phyloP scores from a whole-genome alignment of 2,113 vertebrate species.

The Hystrix cristata region DNA sequence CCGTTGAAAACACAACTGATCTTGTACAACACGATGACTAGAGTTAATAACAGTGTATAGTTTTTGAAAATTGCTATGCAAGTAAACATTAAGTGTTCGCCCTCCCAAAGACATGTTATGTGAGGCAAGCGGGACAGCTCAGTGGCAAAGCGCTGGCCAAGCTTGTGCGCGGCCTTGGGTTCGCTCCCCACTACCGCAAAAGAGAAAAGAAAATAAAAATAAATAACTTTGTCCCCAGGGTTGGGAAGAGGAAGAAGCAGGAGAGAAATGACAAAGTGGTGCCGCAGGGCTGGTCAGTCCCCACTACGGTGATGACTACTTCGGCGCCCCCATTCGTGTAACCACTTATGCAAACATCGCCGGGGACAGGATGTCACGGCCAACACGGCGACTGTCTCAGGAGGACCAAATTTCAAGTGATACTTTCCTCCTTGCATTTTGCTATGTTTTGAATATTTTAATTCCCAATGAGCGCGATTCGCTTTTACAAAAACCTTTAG shows the following conservation, averaged over 20 bases:
- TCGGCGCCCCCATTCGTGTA: too few species aligned
- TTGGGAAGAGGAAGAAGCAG: not conserved
- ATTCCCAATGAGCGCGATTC: not conserved
- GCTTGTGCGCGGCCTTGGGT: not conserved
- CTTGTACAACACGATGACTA: too few species aligned
- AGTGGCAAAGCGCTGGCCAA: not conserved
- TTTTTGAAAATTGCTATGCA: not conserved
- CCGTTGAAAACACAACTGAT: not conserved
- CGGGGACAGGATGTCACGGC: accelerated
- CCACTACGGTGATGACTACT: accelerated
- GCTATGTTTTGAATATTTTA: not conserved
- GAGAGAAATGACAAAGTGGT: not conserved
- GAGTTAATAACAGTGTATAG: not conserved
- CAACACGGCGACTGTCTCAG: accelerated
- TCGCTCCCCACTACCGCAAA: not conserved
- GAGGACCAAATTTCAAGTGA: not conserved
- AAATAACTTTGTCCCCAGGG: not conserved
- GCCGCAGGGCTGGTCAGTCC: accelerated
- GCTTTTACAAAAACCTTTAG: not conserved
- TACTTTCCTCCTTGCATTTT: not conserved
- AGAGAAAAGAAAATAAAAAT: not conserved
- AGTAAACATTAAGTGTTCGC: not conserved
- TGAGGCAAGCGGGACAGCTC: not conserved
- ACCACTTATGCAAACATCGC: accelerated
- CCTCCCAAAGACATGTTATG: not conserved